These are phyloP conservation scores for Ceuthmochares aereus DNA, from an alignment of 2,113 vertebrate genomes.

Conservation along the genomic window DNA sequence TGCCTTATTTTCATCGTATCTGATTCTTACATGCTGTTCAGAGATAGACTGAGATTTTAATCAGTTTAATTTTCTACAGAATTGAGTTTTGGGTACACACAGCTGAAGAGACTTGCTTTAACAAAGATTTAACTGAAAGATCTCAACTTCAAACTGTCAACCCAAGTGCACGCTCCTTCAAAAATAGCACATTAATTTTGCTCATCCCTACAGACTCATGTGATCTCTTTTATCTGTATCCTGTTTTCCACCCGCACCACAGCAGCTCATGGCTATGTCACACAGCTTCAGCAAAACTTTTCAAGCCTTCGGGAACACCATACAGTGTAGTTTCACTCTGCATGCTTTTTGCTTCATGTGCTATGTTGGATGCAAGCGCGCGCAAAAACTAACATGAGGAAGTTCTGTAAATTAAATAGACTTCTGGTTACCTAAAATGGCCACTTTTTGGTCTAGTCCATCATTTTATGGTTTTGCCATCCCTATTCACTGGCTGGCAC, in stretches of 20 bases:
- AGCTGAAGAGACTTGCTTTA: slow-evolving; percentile 5
- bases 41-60: background rate
- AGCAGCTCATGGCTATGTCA: background rate
- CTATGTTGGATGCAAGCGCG: background rate
- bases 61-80: background rate
- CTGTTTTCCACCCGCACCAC: background rate
- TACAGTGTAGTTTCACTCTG: background rate
- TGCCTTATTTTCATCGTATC: background rate
- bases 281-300: background rate
- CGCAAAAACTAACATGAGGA: background rate
- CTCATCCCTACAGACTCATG: background rate
- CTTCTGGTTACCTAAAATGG: background rate
- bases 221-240: background rate
- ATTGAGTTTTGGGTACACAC: background rate
- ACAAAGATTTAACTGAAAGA: slow-evolving; percentile 1
- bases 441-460: background rate
- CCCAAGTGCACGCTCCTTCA: background rate
- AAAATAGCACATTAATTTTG: background rate
- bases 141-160: background rate
- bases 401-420: background rate
- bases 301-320: background rate
- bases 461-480: background rate
- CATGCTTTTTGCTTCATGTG: background rate
- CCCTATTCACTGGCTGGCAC: background rate
- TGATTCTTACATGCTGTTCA: background rate